These are phyloP conservation scores for Diorhabda carinulata DNA, from an alignment of 1,140 invertebrate species.

Conservation along the genomic window DNA sequence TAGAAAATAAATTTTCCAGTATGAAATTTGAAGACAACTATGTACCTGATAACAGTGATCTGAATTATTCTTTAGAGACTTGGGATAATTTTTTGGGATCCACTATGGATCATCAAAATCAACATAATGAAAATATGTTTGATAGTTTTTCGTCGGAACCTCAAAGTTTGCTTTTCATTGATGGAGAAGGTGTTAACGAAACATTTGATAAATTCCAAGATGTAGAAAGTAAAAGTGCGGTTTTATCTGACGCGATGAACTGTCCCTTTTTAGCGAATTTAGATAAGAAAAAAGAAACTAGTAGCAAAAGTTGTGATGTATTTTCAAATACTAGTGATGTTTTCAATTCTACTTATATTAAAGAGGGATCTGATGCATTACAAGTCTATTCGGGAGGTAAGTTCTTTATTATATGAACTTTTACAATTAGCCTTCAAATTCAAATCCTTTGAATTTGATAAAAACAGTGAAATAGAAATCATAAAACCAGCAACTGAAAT, in stretches of 20 bases:
- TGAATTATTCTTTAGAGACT: conserved; percentile 47
- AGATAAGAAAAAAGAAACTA: too few species aligned
- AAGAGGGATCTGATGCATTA: background rate
- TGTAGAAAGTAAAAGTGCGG: too few species aligned
- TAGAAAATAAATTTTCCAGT: conserved; percentile 23
- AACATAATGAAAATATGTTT: conserved; percentile 37
- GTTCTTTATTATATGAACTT: too few species aligned
- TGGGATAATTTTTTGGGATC: conserved; percentile 47
- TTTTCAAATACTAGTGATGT: background rate
- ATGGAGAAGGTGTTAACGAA: conserved; percentile 23
- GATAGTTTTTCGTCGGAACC: conserved; percentile 44
- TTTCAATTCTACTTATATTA: conserved; percentile 5
- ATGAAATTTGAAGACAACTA: conserved; percentile 24
- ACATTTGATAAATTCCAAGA: conserved; percentile 9
- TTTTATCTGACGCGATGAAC: too few species aligned
- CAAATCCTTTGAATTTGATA: too few species aligned
- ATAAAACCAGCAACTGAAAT: too few species aligned
- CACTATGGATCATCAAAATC: conserved; percentile 39
- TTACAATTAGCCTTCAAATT: too few species aligned
- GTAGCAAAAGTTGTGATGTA: too few species aligned
- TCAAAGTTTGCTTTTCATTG: conserved; percentile 42
- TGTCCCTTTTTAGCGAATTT: too few species aligned
- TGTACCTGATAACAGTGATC: conserved; percentile 21
- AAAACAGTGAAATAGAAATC: too few species aligned
- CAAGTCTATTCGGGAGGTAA: background rate